These are phyloP conservation scores for Phrynocephalus guinanensis DNA, from an alignment of 2,797 vertebrate species.

Conservation along the genomic window DNA sequence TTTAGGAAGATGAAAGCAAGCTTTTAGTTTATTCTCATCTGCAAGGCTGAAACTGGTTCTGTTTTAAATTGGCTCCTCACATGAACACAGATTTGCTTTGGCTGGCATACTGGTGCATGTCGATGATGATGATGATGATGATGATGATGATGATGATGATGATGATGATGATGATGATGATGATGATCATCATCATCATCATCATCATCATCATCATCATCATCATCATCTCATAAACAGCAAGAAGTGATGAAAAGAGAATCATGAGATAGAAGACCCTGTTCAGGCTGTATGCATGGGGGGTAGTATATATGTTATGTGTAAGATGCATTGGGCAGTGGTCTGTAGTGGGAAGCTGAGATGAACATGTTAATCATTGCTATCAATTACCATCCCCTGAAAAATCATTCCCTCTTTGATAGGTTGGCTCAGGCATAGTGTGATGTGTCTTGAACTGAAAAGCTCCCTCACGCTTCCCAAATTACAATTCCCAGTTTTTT, in stretches of 20 bases:
- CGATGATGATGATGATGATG: too few species aligned
- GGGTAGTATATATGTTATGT: background rate
- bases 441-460: background rate
- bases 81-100: background rate
- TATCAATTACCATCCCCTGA: background rate
- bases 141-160: too few species aligned
- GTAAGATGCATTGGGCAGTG: background rate
- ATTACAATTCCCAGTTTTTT: background rate
- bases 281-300: background rate
- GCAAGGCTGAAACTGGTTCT: slow-evolving; percentile 7
- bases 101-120: background rate
- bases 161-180: too few species aligned
- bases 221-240: background rate
- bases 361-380: too few species aligned
- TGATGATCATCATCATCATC: too few species aligned
- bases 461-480: background rate
- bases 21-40: background rate
- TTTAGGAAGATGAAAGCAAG: background rate
- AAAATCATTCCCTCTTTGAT: background rate
- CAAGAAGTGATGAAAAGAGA: background rate
- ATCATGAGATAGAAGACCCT: background rate
- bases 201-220: background rate
- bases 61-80: slow-evolving; percentile 3
- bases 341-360: background rate
- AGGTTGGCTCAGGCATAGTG: background rate